phyloP scores from a whole-genome alignment of 2,113 vertebrate genomes.

The Tylochromis polylepis region DNA sequence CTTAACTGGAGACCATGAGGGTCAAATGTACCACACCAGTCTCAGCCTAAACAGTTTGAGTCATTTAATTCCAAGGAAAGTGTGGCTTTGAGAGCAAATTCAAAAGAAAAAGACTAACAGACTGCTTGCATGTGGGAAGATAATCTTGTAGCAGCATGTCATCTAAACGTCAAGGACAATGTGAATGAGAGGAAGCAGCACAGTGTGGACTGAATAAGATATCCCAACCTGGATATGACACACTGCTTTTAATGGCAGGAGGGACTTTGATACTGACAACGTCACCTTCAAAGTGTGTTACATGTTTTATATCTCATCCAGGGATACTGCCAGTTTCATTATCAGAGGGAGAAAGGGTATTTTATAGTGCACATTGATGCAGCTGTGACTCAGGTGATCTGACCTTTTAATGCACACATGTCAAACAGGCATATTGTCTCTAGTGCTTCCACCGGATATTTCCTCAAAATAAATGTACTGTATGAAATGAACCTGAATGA shows the following conservation, averaged over 20 bases:
- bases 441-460: neutral
- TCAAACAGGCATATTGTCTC: neutral
- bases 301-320: neutral
- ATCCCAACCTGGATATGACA: slow-evolving; percentile 44
- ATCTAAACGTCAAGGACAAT: slow-evolving; percentile 55
- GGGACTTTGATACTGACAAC: neutral
- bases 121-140: slow-evolving; percentile 5
- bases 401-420: neutral
- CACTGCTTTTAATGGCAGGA: neutral
- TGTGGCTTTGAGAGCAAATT: neutral
- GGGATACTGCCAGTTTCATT: neutral
- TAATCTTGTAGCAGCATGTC: slow-evolving; percentile 36
- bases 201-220: slow-evolving; percentile 39
- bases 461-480: neutral
- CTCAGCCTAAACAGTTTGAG: neutral
- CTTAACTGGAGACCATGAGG: neutral
- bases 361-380: neutral
- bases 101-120: neutral
- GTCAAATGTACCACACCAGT: neutral
- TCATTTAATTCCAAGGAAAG: neutral
- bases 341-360: neutral
- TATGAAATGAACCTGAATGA: neutral
- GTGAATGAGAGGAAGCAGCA: slow-evolving; percentile 66
- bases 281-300: neutral
- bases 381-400: neutral